phyloP scores from a whole-genome alignment of 1,140 invertebrate genomes.

The Stenopsyche tienmushanensis region DNA sequence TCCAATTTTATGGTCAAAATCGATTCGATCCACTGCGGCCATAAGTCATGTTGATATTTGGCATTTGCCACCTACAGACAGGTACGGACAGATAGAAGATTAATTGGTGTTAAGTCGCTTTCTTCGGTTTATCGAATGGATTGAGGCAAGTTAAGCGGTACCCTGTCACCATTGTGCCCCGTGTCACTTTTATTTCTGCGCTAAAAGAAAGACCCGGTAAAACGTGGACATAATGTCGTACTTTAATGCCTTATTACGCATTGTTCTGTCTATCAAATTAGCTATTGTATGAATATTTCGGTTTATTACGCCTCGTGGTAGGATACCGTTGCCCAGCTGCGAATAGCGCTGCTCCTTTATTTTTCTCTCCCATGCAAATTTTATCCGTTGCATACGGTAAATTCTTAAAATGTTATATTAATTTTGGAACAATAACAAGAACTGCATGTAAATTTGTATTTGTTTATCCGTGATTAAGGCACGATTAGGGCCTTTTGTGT shows the following conservation, averaged over 20 bases:
- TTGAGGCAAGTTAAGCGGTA: conserved; percentile 10
- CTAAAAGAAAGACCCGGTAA: conserved; percentile 9
- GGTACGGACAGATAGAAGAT: conserved; percentile 17
- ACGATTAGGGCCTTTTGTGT: no score
- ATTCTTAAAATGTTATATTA: no score
- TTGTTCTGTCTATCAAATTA: conserved; percentile 22
- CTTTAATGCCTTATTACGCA: conserved; percentile 17
- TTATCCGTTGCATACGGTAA: no score
- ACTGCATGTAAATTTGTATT: no score
- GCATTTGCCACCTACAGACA: conserved; percentile 24
- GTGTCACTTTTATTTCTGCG: conserved; percentile 13
- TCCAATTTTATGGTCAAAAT: conserved; percentile 8
- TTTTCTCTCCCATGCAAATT: no score
- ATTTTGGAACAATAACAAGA: no score
- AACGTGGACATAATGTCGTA: conserved; percentile 2
- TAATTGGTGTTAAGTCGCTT: conserved; percentile 20
- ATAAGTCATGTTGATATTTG: conserved; percentile 15
- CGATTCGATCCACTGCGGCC: conserved; percentile 1
- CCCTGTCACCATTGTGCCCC: conserved; percentile 20
- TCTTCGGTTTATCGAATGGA: background rate
- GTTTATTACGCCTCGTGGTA: background rate
- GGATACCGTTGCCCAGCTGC: conserved; percentile 3
- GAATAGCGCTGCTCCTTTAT: background rate
- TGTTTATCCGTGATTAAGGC: no score
- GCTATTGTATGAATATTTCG: conserved; percentile 22